A percentile compares a stretch with the other conserved stretches of the same genome.
Conservation (phyloP, 2,113 vertebrate species). For the Gracilinanus agilis region DNA sequence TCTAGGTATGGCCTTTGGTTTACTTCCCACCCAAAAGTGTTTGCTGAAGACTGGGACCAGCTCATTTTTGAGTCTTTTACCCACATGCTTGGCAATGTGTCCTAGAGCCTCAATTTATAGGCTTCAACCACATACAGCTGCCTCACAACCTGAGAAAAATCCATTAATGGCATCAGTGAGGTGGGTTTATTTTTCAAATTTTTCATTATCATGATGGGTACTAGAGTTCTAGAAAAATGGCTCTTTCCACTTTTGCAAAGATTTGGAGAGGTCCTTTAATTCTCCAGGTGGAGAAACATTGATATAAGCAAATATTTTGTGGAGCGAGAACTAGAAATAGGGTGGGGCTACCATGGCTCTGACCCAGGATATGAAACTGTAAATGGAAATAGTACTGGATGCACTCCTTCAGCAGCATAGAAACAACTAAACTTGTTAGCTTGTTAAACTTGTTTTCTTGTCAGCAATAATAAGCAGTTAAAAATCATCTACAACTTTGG, state of each 20-base stretch:
- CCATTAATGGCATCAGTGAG: neutral
- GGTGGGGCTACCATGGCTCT: neutral
- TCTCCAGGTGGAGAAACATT: neutral
- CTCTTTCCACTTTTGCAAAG: neutral
- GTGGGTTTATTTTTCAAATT: neutral
- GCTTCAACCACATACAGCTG: neutral
- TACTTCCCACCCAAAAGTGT: neutral
- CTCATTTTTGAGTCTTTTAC: neutral
- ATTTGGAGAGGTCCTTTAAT: neutral
- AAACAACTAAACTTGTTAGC: neutral
- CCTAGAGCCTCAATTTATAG: neutral
- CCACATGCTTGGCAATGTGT: neutral
- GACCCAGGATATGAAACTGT: neutral
- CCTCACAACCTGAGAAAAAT: neutral
- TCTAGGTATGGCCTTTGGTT: neutral
- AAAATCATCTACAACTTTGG: neutral
- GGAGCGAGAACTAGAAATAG: neutral
- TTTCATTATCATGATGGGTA: neutral
- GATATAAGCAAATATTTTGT: neutral
- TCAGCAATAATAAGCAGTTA: neutral
- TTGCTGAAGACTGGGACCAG: neutral
- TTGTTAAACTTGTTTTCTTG: neutral
- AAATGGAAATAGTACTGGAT: neutral
- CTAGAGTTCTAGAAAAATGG: neutral
- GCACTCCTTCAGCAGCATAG: neutral